Conservation (phyloP, 2,888 invertebrate genomes). For the Cryptocephalus moraei region DNA sequence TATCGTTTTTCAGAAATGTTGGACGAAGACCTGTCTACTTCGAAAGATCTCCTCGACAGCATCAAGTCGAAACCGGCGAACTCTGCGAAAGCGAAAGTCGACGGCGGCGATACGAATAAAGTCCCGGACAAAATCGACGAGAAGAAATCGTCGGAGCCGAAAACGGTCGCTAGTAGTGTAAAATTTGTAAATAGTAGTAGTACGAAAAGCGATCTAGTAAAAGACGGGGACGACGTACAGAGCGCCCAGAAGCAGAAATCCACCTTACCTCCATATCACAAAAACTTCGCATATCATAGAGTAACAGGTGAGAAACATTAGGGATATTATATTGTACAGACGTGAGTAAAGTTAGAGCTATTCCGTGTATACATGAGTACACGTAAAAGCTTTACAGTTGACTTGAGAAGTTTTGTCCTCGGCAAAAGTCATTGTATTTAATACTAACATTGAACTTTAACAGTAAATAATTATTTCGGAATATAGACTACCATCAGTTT, state of each 20-base stretch:
- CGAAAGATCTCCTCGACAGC: not conserved
- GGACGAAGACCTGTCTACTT: no score
- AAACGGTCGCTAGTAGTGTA: constrained; percentile 3
- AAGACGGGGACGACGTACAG: constrained; percentile 2
- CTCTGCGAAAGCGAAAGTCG: not conserved
- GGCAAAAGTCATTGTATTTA: no score
- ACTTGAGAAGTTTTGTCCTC: no score
- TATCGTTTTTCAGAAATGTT: no score
- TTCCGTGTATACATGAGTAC: no score
- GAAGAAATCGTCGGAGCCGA: constrained; percentile 1
- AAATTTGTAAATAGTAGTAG: constrained; percentile 15
- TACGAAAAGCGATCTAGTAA: not conserved
- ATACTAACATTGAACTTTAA: no score
- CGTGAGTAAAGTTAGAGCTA: no score
- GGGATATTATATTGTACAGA: no score
- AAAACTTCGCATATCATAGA: constrained; percentile 37
- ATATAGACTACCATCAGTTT: no score
- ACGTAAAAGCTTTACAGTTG: no score
- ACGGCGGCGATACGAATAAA: not conserved
- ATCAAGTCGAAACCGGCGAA: not conserved
- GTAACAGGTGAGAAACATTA: constrained; percentile 30
- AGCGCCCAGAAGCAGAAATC: constrained; percentile 1
- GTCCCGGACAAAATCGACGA: constrained; percentile 3
- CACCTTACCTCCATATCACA: constrained; percentile 25
- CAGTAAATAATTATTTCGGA: no score